Percentiles rank a stretch among this genome's conserved stretches.
phyloP scores from a whole-genome alignment of 2,797 vertebrate genomes.

The Mormyrops attenuatus region DNA sequence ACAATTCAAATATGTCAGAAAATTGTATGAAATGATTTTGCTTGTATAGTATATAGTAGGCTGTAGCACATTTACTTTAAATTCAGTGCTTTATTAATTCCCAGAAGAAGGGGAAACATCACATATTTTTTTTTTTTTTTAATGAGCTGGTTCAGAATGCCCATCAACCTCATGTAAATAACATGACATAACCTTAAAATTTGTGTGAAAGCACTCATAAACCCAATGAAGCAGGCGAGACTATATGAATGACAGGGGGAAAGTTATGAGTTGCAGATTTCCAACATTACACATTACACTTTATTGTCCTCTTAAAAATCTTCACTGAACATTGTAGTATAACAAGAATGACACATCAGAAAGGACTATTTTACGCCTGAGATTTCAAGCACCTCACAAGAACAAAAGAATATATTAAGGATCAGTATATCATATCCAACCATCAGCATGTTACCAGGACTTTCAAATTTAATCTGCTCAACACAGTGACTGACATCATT shows the following conservation, averaged over 20 bases:
- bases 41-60: not conserved
- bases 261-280: constrained; percentile 28
- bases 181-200: not conserved
- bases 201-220: constrained; percentile 28
- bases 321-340: not conserved
- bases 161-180: not conserved
- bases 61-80: not conserved
- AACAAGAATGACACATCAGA: not conserved
- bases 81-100: not conserved
- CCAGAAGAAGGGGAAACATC: not conserved
- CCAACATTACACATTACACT: not conserved
- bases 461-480: not conserved
- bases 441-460: not conserved
- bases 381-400: not conserved
- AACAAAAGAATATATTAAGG: not conserved
- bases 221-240: not conserved
- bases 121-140: not conserved
- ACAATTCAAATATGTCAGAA: not conserved
- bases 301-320: not conserved
- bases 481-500: not conserved
- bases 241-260: not conserved
- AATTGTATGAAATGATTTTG: not conserved
- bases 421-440: not conserved
- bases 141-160: not conserved
- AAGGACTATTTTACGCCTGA: not conserved